Percentiles rank a stretch among this genome's conserved stretches.
These are phyloP conservation scores for Ephialtes manifestator DNA, from an alignment of 2,888 invertebrate species.

Conservation along the genomic window DNA sequence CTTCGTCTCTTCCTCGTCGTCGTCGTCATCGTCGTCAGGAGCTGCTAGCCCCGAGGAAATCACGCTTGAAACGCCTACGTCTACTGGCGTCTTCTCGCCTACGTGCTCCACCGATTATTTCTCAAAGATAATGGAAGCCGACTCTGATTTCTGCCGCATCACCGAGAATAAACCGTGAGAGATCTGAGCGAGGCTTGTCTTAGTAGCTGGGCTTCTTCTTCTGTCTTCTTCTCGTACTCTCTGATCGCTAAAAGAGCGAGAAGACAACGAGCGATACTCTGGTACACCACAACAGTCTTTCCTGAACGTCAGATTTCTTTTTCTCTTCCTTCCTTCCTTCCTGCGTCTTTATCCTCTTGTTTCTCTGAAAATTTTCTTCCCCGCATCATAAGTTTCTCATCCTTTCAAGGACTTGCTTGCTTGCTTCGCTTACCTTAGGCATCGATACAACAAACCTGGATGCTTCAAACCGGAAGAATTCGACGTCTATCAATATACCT, in stretches of 20 bases:
- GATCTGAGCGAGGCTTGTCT: constrained; percentile 26
- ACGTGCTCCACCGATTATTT: constrained; percentile 74
- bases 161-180: constrained; percentile 75
- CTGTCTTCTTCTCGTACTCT: background rate
- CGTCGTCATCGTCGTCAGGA: background rate
- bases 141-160: constrained; percentile 80
- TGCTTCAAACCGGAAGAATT: constrained; percentile 44
- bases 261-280: constrained; percentile 10
- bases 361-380: constrained; percentile 31
- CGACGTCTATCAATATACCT: constrained; percentile 65
- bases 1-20: background rate
- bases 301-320: constrained; percentile 60
- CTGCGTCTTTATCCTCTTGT: background rate
- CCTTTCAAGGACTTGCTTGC: constrained; percentile 33
- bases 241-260: background rate
- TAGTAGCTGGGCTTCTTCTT: constrained; percentile 13
- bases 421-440: background rate
- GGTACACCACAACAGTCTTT: constrained; percentile 39
- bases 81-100: constrained; percentile 45
- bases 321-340: constrained; percentile 41
- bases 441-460: background rate
- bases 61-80: constrained; percentile 59
- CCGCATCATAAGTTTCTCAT: constrained; percentile 49
- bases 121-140: constrained; percentile 79
- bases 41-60: constrained; percentile 53